Conservation (phyloP, 2,797 vertebrate genomes). For the Chaunax sp. region DNA sequence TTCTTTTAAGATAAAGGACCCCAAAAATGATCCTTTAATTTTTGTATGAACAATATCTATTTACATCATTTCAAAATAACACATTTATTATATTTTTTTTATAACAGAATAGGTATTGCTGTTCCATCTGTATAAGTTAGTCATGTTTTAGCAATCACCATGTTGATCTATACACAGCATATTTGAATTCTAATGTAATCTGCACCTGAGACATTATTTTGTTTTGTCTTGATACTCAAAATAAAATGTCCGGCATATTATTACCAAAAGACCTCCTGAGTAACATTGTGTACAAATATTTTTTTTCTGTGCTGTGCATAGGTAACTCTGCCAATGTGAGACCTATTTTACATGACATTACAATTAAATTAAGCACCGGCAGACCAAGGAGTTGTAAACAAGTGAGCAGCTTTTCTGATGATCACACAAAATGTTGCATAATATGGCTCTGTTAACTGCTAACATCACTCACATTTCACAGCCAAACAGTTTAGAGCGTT, state of each 20-base stretch:
- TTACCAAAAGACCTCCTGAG: slow-evolving; percentile 36
- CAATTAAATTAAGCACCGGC: slow-evolving; percentile 7
- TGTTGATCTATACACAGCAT: slow-evolving; percentile 22
- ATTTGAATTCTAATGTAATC: slow-evolving; percentile 1
- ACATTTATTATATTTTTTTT: slow-evolving; percentile 16
- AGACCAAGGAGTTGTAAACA: slow-evolving; percentile 4
- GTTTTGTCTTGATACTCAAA: neutral
- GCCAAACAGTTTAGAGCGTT: neutral
- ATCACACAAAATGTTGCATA: slow-evolving; percentile 3
- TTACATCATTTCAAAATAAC: slow-evolving; percentile 5
- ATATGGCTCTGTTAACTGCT: slow-evolving; percentile 1
- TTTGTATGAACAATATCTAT: slow-evolving; percentile 19
- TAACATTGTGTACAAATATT: slow-evolving; percentile 18
- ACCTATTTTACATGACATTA: no score
- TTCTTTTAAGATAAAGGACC: no score
- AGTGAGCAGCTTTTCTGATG: slow-evolving; percentile 3
- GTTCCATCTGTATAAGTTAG: neutral
- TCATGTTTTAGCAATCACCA: neutral
- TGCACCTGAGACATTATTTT: slow-evolving; percentile 2
- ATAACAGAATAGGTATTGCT: slow-evolving; percentile 8
- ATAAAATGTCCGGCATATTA: slow-evolving; percentile 1
- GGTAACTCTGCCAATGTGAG: slow-evolving; percentile 8
- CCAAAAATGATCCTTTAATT: neutral
- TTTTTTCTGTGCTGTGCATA: slow-evolving; percentile 23
- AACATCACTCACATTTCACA: slow-evolving; percentile 5